These are phyloP conservation scores for Octodon degus DNA, from an alignment of 2,113 vertebrate species.

Conservation along the genomic window DNA sequence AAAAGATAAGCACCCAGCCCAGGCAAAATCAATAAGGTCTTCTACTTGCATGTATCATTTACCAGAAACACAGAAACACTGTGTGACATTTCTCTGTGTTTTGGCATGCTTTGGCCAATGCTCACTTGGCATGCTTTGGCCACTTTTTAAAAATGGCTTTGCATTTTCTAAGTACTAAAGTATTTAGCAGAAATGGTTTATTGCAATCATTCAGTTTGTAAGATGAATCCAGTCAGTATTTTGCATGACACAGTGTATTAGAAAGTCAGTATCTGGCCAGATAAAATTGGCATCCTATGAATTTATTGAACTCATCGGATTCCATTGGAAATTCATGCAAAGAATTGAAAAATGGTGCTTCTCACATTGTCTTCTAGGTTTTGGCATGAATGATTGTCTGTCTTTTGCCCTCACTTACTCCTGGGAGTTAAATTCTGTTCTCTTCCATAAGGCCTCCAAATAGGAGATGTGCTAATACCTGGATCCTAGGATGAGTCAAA, in stretches of 20 bases:
- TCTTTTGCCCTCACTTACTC: too few relatives aligned
- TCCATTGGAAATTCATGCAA: too few relatives aligned
- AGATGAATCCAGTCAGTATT: background rate
- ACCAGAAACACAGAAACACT: background rate
- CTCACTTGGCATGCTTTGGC: background rate
- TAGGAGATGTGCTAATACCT: background rate
- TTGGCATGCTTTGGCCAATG: too few relatives aligned
- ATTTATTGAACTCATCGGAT: background rate
- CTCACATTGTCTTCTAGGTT: background rate
- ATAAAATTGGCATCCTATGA: background rate
- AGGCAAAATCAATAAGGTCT: background rate
- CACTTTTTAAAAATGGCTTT: background rate
- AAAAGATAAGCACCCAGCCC: background rate
- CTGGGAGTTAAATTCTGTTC: background rate
- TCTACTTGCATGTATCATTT: background rate
- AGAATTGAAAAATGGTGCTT: background rate
- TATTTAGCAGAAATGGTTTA: background rate
- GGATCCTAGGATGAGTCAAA: background rate
- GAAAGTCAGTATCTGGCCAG: background rate
- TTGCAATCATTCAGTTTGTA: background rate
- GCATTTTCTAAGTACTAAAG: background rate
- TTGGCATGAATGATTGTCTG: background rate
- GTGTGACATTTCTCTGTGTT: background rate
- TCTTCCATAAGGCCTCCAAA: background rate
- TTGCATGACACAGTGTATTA: background rate